phyloP scores from a whole-genome alignment of 2,888 invertebrate species.

The Cephus spinipes region DNA sequence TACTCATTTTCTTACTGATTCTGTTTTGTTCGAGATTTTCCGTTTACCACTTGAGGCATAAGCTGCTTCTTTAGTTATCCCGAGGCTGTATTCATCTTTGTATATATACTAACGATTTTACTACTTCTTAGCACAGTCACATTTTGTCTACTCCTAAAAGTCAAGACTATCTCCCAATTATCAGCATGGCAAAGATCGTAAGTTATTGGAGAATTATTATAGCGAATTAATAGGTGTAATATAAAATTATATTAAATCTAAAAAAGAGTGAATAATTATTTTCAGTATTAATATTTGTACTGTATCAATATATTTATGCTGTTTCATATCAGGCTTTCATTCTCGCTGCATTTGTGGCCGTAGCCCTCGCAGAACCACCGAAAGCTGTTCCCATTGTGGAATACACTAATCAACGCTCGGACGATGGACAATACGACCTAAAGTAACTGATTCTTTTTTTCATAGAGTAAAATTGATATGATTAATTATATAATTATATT shows the following conservation, averaged over 20 bases:
- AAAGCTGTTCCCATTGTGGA: slow-evolving; percentile 10
- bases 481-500: neutral
- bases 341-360: slow-evolving; percentile 16
- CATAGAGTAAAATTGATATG: neutral
- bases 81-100: neutral
- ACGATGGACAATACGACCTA: slow-evolving; percentile 9
- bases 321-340: slow-evolving; percentile 11
- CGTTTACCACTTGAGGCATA: neutral
- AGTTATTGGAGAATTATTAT: neutral
- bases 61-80: neutral
- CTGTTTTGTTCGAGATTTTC: neutral
- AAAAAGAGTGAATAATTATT: neutral
- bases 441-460: neutral
- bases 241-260: neutral
- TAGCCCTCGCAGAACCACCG: slow-evolving; percentile 11
- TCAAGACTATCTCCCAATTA: neutral
- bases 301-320: neutral
- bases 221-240: neutral
- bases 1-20: neutral
- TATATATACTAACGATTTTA: neutral
- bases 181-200: neutral
- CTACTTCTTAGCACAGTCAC: neutral
- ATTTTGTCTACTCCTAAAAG: neutral
- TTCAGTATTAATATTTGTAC: neutral
- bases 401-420: slow-evolving; percentile 8